These are phyloP conservation scores for Peromyscus attwateri DNA, from an alignment of 2,797 vertebrate species.

Conservation along the genomic window DNA sequence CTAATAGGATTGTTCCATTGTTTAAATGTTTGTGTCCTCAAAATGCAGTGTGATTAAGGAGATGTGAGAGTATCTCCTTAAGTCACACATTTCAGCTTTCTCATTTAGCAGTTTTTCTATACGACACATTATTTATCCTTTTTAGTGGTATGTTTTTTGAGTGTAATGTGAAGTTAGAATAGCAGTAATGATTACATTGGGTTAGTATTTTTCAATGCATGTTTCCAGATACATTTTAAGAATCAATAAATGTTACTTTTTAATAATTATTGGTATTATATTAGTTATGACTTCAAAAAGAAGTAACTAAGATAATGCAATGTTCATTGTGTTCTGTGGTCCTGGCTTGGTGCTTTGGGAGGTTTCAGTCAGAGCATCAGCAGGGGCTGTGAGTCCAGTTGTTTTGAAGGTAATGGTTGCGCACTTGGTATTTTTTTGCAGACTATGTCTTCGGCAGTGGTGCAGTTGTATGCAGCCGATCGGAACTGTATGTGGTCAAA, in stretches of 20 bases:
- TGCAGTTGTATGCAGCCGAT: conserved; percentile 95
- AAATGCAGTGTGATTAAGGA: background rate
- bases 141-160: conserved; percentile 23
- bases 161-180: conserved; percentile 9
- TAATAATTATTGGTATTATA: conserved; percentile 22
- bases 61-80: conserved; percentile 10
- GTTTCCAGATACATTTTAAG: conserved; percentile 44
- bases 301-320: conserved; percentile 42
- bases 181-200: conserved; percentile 18
- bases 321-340: conserved; percentile 17
- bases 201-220: conserved; percentile 22
- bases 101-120: background rate
- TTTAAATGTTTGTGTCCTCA: background rate
- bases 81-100: conserved; percentile 23
- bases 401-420: conserved; percentile 63
- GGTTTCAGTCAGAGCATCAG: background rate
- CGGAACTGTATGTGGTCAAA: conserved; percentile 95
- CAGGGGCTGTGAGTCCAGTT: background rate
- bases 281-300: conserved; percentile 53
- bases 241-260: conserved; percentile 61
- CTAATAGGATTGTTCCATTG: background rate
- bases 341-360: background rate
- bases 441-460: conserved; percentile 96
- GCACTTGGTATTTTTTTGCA: conserved; percentile 84
- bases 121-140: background rate